These are phyloP conservation scores for Didymodactylos carnosus DNA, from an alignment of 2,888 invertebrate genomes.

Conservation along the genomic window DNA sequence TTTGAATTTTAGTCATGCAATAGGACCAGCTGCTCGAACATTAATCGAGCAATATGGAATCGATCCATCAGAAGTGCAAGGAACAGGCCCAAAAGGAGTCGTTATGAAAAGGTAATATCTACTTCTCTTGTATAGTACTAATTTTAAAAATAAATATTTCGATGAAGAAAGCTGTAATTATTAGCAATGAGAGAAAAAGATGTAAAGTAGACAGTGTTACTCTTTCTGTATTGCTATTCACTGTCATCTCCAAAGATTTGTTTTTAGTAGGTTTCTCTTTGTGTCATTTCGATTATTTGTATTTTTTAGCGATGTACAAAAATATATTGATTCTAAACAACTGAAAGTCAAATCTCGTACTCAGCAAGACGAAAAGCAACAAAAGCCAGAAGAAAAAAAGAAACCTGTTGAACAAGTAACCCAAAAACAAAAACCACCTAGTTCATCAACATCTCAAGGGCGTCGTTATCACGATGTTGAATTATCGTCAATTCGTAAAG, in stretches of 20 bases:
- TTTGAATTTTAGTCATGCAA: slow-evolving; percentile 16
- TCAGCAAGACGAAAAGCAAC: too few relatives aligned
- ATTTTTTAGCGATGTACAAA: slow-evolving; percentile 7
- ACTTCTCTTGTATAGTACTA: not conserved
- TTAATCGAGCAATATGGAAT: slow-evolving; percentile 42
- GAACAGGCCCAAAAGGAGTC: slow-evolving; percentile 43
- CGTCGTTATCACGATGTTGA: slow-evolving; percentile 19
- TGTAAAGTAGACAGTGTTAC: too few relatives aligned
- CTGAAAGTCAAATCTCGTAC: not conserved
- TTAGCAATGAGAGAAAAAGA: too few relatives aligned
- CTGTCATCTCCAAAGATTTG: too few relatives aligned
- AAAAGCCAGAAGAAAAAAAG: too few relatives aligned
- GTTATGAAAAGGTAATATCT: slow-evolving; percentile 43
- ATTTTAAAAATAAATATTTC: too few relatives aligned
- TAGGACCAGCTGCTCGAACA: slow-evolving; percentile 45
- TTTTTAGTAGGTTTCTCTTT: too few relatives aligned
- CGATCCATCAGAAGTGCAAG: slow-evolving; percentile 35
- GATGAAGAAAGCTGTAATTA: too few relatives aligned
- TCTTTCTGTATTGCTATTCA: too few relatives aligned
- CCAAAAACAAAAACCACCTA: slow-evolving; percentile 22
- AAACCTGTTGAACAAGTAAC: slow-evolving; percentile 18
- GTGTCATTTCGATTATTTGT: too few relatives aligned
- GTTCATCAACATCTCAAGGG: not conserved
- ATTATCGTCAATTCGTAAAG: slow-evolving; percentile 42
- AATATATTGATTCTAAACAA: slow-evolving; percentile 6